Conservation (phyloP, 2,797 vertebrate genomes). For the Cercopithecus mitis region DNA sequence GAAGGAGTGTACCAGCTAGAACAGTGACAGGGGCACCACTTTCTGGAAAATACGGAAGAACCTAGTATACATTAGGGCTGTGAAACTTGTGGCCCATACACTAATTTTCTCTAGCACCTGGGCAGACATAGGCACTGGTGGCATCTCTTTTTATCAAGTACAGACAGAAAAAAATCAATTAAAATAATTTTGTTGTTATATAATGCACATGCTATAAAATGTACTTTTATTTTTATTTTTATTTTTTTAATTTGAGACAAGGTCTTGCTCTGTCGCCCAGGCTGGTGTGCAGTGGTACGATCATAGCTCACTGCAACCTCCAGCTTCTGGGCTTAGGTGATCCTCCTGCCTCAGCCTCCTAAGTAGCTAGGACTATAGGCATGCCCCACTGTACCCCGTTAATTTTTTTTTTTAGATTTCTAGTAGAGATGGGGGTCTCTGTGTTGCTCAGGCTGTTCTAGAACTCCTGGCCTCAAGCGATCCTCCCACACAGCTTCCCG, state of each 20-base stretch:
- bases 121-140: background rate
- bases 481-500: background rate
- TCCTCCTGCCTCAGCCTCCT: background rate
- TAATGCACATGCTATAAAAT: background rate
- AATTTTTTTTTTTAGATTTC: background rate
- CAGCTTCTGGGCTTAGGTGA: background rate
- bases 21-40: background rate
- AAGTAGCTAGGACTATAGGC: background rate
- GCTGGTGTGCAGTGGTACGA: background rate
- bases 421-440: background rate
- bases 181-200: background rate
- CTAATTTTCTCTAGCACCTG: background rate
- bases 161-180: background rate
- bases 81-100: background rate
- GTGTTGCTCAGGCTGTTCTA: background rate
- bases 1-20: background rate
- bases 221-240: background rate
- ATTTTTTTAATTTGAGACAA: background rate
- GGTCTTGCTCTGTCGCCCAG: background rate
- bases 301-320: background rate
- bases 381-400: background rate
- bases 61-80: rapidly evolving
- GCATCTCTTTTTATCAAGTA: background rate
- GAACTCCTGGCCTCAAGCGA: background rate
- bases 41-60: background rate